These are phyloP conservation scores for Leucopsar rothschildi DNA, from an alignment of 2,113 vertebrate genomes.

Conservation along the genomic window DNA sequence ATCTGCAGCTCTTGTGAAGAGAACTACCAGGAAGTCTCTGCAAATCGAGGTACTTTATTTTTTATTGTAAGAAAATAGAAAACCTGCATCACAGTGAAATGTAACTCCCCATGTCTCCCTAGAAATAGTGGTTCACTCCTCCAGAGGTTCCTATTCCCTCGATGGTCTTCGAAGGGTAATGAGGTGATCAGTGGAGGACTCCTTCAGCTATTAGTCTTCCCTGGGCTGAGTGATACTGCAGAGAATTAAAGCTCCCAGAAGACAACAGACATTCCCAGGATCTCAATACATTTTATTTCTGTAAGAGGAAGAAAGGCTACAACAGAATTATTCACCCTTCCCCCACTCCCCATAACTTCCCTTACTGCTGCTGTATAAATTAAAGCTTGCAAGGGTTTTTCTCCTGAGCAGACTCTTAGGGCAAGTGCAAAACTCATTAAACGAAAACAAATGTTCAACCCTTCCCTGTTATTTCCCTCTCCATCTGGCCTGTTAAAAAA, in stretches of 20 bases:
- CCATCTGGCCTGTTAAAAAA: not conserved
- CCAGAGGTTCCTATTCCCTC: not conserved
- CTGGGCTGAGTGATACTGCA: not conserved
- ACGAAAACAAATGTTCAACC: slow-evolving; percentile 35
- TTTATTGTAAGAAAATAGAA: not conserved
- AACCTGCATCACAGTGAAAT: not conserved
- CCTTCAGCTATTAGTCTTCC: slow-evolving; percentile 21
- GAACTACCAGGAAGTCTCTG: not conserved
- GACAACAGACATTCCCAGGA: not conserved
- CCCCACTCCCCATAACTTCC: not conserved
- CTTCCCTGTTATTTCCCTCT: not conserved
- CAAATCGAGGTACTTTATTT: not conserved
- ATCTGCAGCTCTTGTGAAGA: not conserved
- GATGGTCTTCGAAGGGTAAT: not conserved
- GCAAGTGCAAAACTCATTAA: slow-evolving; percentile 45
- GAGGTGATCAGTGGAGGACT: slow-evolving; percentile 15
- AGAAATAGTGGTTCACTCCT: not conserved
- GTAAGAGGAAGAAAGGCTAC: slow-evolving; percentile 7
- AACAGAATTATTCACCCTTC: not conserved
- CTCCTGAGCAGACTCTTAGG: not conserved
- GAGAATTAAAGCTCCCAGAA: slow-evolving; percentile 51
- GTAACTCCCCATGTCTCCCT: not conserved
- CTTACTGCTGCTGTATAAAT: slow-evolving; percentile 4
- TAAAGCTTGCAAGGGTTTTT: slow-evolving; percentile 11
- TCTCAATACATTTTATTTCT: slow-evolving; percentile 19